These are phyloP conservation scores for Drosophila miranda DNA, from an alignment of 1,140 invertebrate species.

Conservation along the genomic window DNA sequence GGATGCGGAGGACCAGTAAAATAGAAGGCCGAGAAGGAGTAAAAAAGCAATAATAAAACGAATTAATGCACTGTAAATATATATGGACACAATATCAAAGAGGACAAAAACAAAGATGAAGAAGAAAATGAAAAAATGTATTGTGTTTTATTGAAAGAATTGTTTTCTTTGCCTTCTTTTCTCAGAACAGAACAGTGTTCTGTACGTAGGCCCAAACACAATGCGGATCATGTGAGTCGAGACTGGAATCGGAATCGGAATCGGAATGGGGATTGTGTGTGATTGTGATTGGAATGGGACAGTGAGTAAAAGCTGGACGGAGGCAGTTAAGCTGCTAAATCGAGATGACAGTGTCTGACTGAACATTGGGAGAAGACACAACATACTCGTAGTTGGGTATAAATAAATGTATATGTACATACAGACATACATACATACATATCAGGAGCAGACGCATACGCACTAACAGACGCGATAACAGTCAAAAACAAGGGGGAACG, in stretches of 20 bases:
- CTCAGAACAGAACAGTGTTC: conserved; percentile 54
- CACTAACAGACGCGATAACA: not conserved
- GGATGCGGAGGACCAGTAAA: conserved; percentile 10
- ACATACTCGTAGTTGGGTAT: not conserved
- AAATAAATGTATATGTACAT: not conserved
- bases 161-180: conserved; percentile 66
- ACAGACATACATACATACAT: not conserved
- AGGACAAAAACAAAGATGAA: conserved; percentile 64
- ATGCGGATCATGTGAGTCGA: conserved; percentile 37
- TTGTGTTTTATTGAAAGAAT: conserved; percentile 67
- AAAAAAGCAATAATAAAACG: conserved; percentile 68
- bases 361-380: not conserved
- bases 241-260: conserved; percentile 11
- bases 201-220: conserved; percentile 42
- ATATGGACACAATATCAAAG: conserved; percentile 46
- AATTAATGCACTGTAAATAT: conserved; percentile 70
- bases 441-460: not conserved
- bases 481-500: no score
- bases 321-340: conserved; percentile 34
- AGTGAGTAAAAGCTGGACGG: conserved; percentile 2
- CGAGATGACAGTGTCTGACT: conserved; percentile 16
- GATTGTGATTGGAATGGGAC: conserved; percentile 14
- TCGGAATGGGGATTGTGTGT: conserved; percentile 17
- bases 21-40: conserved; percentile 27
- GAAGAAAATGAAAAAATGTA: conserved; percentile 44